Evolutionary conservation across 2,113 vertebrate species (phyloP).

Genomic region (Nestor notabilis): DNA sequence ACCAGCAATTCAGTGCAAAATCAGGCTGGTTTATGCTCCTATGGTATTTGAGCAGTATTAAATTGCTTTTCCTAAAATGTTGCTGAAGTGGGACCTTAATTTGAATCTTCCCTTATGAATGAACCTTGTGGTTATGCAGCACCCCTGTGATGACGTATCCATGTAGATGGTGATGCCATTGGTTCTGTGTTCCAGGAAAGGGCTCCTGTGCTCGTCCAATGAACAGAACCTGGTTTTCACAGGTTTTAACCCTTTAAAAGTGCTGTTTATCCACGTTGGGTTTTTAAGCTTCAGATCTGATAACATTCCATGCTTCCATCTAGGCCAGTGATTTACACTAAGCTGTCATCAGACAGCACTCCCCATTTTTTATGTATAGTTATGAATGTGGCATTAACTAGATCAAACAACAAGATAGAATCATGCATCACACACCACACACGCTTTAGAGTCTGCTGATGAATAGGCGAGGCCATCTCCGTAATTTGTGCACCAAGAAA

Average conservation of each 20-base stretch:
- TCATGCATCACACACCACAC: neutral
- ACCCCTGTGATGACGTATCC: neutral
- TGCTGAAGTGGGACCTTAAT: neutral
- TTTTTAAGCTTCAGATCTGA: neutral
- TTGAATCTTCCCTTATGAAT: neutral
- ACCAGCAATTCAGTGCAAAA: neutral
- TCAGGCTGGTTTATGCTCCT: neutral
- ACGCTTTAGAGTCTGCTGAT: neutral
- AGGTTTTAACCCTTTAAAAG: neutral
- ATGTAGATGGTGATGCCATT: neutral
- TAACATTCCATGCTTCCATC: neutral
- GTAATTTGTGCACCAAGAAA: slow-evolving; percentile 2
- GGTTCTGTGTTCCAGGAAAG: neutral
- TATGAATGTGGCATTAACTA: neutral
- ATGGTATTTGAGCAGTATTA: neutral
- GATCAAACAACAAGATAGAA: slow-evolving; percentile 4
- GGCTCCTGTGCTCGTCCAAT: neutral
- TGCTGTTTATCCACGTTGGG: accelerated
- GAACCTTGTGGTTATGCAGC: neutral
- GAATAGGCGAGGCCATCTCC: neutral
- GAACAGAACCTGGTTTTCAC: neutral
- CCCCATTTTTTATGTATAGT: neutral
- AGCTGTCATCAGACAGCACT: neutral
- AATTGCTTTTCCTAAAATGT: neutral
- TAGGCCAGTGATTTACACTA: neutral